These are phyloP conservation scores for Trichonephila clavata DNA, from an alignment of 1,140 invertebrate species.

Conservation along the genomic window DNA sequence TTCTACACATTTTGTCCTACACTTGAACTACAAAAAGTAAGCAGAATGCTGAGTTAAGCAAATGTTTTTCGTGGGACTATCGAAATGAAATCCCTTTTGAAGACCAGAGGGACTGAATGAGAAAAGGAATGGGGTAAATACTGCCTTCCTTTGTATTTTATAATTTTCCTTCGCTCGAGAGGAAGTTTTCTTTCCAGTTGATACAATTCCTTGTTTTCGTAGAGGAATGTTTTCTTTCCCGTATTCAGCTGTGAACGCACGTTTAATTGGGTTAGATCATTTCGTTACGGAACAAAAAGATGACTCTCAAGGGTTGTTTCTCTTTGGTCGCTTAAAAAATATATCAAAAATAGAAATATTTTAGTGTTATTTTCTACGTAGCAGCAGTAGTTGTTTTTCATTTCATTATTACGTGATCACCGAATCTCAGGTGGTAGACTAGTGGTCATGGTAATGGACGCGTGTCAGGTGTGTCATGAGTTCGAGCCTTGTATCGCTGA, in stretches of 20 bases:
- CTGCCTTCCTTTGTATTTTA: conserved; percentile 7
- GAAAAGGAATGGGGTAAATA: not conserved
- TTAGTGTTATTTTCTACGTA: too few species aligned
- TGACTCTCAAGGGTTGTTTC: not conserved
- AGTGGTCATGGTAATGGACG: too few species aligned
- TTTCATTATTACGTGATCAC: too few species aligned
- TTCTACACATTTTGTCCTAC: not conserved
- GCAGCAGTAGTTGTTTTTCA: too few species aligned
- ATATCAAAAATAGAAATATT: too few species aligned
- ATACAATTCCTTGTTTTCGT: not conserved
- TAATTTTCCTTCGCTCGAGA: conserved; percentile 42
- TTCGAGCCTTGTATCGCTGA: too few species aligned
- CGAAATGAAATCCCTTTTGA: not conserved
- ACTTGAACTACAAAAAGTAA: not conserved
- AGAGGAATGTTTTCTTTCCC: conserved; percentile 13
- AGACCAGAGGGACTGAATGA: not conserved
- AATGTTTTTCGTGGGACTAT: not conserved
- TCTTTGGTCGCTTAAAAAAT: too few species aligned
- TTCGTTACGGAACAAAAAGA: conserved; percentile 18
- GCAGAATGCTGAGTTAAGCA: not conserved
- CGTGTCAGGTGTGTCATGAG: too few species aligned
- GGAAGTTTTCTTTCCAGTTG: not conserved
- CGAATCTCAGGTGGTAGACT: too few species aligned
- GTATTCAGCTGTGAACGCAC: conserved; percentile 14
- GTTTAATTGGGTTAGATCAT: conserved; percentile 61